Evolutionary conservation across 2,113 vertebrate genomes (phyloP).

Genomic region (Falcunculus frontatus): DNA sequence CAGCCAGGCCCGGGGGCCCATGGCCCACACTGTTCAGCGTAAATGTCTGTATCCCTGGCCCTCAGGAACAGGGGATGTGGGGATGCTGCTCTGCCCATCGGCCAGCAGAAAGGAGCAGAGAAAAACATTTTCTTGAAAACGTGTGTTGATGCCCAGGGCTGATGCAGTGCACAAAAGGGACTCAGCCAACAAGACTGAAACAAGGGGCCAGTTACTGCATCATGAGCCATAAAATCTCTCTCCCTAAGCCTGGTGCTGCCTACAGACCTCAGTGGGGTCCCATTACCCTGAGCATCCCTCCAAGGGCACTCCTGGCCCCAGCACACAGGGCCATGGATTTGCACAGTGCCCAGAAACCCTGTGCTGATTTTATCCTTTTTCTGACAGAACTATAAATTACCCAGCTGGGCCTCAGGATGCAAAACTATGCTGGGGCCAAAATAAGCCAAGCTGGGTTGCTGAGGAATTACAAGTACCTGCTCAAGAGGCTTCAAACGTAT

Average conservation of each 20-base stretch:
- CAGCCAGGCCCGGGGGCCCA: fast-evolving
- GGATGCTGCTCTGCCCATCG: not conserved
- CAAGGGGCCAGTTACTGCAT: not conserved
- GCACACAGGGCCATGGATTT: not conserved
- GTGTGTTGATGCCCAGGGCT: not conserved
- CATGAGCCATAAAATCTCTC: not conserved
- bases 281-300: not conserved
- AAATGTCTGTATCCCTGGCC: not conserved
- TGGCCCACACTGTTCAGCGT: fast-evolving
- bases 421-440: not conserved
- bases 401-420: not conserved
- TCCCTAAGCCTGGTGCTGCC: not conserved
- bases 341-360: not conserved
- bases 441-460: not conserved
- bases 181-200: not conserved
- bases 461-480: constrained; percentile 5
- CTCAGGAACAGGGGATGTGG: fast-evolving
- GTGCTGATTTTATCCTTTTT: not conserved
- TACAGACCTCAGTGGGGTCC: not conserved
- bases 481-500: not conserved
- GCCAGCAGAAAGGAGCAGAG: not conserved
- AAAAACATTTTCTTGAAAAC: not conserved
- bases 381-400: not conserved
- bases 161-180: not conserved
- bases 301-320: not conserved